These are phyloP conservation scores for Aphaenogaster ashmeadi DNA, from an alignment of 1,140 invertebrate species.

Conservation along the genomic window DNA sequence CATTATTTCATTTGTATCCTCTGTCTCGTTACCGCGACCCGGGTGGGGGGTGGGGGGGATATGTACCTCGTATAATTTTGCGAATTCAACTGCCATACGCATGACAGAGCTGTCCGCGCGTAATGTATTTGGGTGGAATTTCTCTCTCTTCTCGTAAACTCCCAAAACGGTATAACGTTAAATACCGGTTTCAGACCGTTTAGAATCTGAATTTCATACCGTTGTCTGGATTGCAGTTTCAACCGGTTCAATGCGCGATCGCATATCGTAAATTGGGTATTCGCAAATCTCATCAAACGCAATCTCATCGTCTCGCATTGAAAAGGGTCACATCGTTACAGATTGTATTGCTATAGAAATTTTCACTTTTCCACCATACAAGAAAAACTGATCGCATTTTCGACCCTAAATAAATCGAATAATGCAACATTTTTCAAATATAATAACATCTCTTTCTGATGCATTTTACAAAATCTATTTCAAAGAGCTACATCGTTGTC, in stretches of 20 bases:
- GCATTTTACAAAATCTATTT: constrained; percentile 5
- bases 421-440: constrained; percentile 1
- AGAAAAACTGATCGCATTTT: background rate
- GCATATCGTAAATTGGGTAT: background rate
- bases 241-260: background rate
- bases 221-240: constrained; percentile 15
- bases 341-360: background rate
- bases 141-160: constrained; percentile 16
- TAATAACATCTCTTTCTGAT: constrained; percentile 5
- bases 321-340: constrained; percentile 17
- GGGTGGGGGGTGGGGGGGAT: background rate
- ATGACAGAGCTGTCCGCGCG: background rate
- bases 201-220: constrained; percentile 23
- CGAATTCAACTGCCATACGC: background rate
- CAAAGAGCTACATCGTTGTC: background rate
- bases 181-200: constrained; percentile 13
- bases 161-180: constrained; percentile 24
- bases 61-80: background rate
- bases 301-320: constrained; percentile 18
- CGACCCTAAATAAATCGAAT: constrained; percentile 16
- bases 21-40: background rate
- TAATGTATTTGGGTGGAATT: constrained; percentile 18
- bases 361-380: background rate
- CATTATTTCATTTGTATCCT: background rate
- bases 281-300: constrained; percentile 17